Base-by-base conservation (phyloP, 2,888 invertebrate genomes). In the Melangyna quadrimaculata region DNA sequence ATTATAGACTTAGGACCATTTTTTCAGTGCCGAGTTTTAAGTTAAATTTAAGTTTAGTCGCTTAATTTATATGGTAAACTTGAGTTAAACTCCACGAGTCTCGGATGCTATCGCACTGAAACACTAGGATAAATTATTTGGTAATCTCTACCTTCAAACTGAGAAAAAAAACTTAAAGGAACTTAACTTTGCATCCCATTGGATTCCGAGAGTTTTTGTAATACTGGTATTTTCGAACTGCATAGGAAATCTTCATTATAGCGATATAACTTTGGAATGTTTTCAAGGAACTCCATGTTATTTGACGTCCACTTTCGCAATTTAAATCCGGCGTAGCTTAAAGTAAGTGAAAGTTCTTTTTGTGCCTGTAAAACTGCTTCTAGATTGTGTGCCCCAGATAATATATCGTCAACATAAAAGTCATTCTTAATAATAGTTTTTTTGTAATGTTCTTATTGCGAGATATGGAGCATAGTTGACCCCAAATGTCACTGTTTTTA, bases 241-340 rank as follows among this genome's bases (percentile, higher is more conserved):
- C n/a, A n/a, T 3, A 59, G 35, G 22, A 59, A 59, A 37, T 59
- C 59, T 59, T 59, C 5, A 37, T 59, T 8, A n/a, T 57, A 57
- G 19, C 7, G 32, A 57, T 10, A 19, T 17, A 35, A 57, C n/a
- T 19, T 9, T 29, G 32, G 10, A n/a, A 53, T 37, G 5, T 12
- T 12, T 37, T 12, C 14, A 14, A 37, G 37, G 3, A 37, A 37
- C 3, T 37, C 37, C 3, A 37, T 3, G 37, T 5, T 37, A 14
- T 37, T 37, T 3, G 37, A 37, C 2, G 37, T 19, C 14, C 37
- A 37, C 14, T 37, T 37, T 3, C 14, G 37, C 14, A 37, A 37
- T 4, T 3, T 14, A 4, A 37, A 37, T 37, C 37, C 37, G 3
- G 14, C 37, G 12, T 2, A 37, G 4, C 37, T 37, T 37, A 37